Evolutionary conservation across 2,113 vertebrate genomes (phyloP).

Genomic region (Catharus fuscescens): DNA sequence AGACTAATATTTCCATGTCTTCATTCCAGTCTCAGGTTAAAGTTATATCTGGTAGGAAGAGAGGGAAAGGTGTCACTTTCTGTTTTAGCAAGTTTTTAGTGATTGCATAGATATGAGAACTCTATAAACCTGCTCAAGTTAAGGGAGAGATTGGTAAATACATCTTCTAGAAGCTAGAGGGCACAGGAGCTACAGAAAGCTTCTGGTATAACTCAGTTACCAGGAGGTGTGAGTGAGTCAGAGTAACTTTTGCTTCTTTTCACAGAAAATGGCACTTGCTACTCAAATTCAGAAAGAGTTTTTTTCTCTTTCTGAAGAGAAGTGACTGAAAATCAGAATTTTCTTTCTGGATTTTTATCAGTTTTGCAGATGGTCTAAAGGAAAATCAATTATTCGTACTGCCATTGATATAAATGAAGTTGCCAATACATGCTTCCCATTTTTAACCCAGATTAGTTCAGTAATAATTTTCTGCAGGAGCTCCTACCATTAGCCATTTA

Average conservation of each 20-base stretch:
- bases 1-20: not conserved
- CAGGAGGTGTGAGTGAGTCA: not conserved
- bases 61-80: not conserved
- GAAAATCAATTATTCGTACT: not conserved
- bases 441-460: not conserved
- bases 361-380: not conserved
- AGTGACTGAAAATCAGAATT: not conserved
- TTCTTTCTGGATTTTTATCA: not conserved
- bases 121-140: not conserved
- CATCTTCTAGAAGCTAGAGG: constrained; percentile 67
- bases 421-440: not conserved
- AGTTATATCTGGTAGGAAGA: not conserved
- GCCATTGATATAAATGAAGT: not conserved
- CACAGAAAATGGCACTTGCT: not conserved
- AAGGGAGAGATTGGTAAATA: not conserved
- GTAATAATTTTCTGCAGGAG: not conserved
- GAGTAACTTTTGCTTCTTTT: not conserved
- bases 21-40: not conserved
- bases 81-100: not conserved
- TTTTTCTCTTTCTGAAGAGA: not conserved
- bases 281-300: not conserved
- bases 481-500: not conserved
- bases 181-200: constrained; percentile 51
- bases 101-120: not conserved
- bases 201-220: not conserved